Conservation (phyloP, 2,797 vertebrate species). For the Trichosurus vulpecula region DNA sequence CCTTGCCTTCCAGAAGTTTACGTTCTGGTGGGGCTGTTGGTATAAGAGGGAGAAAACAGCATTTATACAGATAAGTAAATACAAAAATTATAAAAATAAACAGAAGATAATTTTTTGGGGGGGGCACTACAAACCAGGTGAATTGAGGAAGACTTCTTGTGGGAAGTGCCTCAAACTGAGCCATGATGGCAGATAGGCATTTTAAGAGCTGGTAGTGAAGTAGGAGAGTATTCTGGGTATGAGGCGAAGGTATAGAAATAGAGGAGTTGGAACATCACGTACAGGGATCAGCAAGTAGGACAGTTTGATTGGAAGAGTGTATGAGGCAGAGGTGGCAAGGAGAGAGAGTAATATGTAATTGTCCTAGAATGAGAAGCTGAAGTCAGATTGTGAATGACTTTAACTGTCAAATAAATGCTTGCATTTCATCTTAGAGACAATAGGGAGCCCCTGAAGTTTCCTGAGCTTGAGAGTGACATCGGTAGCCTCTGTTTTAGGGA, state of each 20-base stretch:
- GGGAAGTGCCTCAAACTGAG: not conserved
- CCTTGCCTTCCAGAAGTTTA: not conserved
- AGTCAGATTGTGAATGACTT: not conserved
- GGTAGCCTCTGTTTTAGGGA: not conserved
- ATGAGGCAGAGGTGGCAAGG: not conserved
- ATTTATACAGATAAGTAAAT: not conserved
- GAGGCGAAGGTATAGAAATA: not conserved
- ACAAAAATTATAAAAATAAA: not conserved
- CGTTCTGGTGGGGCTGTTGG: not conserved
- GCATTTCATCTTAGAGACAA: not conserved
- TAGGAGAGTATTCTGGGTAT: not conserved
- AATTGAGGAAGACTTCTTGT: not conserved
- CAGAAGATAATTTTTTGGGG: not conserved
- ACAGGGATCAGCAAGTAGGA: not conserved
- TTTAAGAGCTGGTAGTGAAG: not conserved
- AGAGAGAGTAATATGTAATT: not conserved
- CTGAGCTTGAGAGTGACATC: not conserved
- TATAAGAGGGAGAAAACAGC: not conserved
- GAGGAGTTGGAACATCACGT: not conserved
- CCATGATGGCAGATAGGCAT: not conserved
- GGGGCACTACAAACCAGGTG: not conserved
- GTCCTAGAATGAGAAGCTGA: not conserved
- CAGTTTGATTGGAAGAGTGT: not conserved
- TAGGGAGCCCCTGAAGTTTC: not conserved
- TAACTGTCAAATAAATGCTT: not conserved